A percentile compares a stretch with the other conserved stretches of the same genome.
These are phyloP conservation scores for Novumbra hubbsi DNA, from an alignment of 2,797 vertebrate genomes.

Conservation along the genomic window DNA sequence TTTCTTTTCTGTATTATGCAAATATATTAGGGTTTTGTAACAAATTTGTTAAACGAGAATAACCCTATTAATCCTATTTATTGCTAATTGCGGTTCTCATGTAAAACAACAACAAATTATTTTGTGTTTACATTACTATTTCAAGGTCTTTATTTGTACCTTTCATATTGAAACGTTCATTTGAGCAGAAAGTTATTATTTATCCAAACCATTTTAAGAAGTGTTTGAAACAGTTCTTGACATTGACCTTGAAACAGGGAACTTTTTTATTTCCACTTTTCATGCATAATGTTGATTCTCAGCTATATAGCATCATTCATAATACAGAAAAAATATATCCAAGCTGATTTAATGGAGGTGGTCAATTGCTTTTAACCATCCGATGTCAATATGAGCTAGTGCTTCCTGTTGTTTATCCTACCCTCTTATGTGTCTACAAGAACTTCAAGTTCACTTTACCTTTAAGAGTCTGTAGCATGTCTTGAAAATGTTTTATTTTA, in stretches of 20 bases:
- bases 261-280: background rate
- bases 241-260: background rate
- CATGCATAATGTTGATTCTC: background rate
- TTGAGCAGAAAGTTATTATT: background rate
- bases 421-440: conserved; percentile 72
- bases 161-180: background rate
- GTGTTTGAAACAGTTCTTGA: background rate
- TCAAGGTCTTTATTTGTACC: background rate
- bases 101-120: background rate
- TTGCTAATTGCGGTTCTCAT: background rate
- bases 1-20: too few relatives aligned
- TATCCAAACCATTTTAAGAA: background rate
- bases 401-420: conserved; percentile 44
- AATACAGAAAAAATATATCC: background rate
- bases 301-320: background rate
- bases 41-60: too few relatives aligned
- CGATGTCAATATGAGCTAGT: conserved; percentile 69
- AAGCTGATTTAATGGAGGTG: conserved; percentile 73
- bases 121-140: background rate
- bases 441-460: conserved; percentile 73
- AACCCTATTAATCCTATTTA: background rate
- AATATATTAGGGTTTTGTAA: too few relatives aligned
- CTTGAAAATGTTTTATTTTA: conserved; percentile 78
- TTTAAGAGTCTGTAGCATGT: conserved; percentile 63
- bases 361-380: conserved; percentile 74